These are phyloP conservation scores for Neogale vison DNA, from an alignment of 2,113 vertebrate genomes.

Conservation along the genomic window DNA sequence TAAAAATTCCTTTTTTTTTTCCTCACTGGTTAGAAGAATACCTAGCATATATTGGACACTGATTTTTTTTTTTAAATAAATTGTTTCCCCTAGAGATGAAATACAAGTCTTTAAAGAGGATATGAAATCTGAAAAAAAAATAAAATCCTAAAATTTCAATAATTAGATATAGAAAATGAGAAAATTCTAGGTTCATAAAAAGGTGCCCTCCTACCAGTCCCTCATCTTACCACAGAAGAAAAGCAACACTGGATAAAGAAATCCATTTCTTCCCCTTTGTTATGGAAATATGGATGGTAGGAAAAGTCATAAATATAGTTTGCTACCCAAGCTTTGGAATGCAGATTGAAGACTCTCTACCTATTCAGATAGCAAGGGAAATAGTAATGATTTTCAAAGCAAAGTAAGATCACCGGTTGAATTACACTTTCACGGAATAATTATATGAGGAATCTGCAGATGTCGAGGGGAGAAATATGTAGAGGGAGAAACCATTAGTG, in stretches of 20 bases:
- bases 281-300: background rate
- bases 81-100: background rate
- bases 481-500: background rate
- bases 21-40: background rate
- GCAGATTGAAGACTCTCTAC: background rate
- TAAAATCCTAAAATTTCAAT: background rate
- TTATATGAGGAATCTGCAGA: background rate
- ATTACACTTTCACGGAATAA: background rate
- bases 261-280: background rate
- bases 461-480: background rate
- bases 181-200: background rate
- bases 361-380: background rate
- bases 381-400: background rate
- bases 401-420: background rate
- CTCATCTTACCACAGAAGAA: background rate
- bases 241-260: background rate
- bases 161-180: background rate
- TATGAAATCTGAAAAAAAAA: background rate
- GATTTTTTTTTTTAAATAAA: background rate
- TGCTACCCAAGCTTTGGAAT: background rate
- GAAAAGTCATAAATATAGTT: background rate
- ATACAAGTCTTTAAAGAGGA: background rate
- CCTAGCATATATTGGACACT: fast-evolving
- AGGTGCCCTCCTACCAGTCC: background rate
- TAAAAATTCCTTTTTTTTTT: background rate